phyloP scores from a whole-genome alignment of 2,888 invertebrate genomes.

The Aphelenchoides bicaudatus region DNA sequence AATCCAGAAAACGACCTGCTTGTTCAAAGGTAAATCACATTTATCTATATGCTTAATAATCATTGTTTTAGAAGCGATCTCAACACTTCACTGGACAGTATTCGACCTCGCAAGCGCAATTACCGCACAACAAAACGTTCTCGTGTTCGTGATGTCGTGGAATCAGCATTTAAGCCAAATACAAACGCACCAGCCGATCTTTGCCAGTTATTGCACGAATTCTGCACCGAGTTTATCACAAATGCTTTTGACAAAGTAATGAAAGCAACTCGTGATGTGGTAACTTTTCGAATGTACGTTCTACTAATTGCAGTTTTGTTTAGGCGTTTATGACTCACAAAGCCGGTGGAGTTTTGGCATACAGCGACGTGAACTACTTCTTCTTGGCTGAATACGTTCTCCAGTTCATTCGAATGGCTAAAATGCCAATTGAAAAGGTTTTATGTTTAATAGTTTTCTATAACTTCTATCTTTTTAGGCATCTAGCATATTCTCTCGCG shows the following conservation, averaged over 20 bases:
- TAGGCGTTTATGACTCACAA: conserved; percentile 30
- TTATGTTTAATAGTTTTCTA: too few species aligned
- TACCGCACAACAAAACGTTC: conserved; percentile 75
- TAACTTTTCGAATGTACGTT: not conserved
- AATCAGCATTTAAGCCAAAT: conserved; percentile 63
- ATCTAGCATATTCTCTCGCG: conserved; percentile 51
- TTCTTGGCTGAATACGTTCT: conserved; percentile 38
- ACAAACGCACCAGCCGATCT: not conserved
- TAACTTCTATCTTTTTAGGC: not conserved
- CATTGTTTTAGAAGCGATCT: not conserved
- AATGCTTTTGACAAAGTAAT: conserved; percentile 73
- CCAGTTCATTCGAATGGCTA: conserved; percentile 38
- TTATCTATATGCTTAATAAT: too few species aligned
- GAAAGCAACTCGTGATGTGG: conserved; percentile 73
- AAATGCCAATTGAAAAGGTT: conserved; percentile 31
- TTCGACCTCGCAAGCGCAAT: conserved; percentile 62
- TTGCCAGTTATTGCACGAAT: conserved; percentile 69
- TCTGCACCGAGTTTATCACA: conserved; percentile 85
- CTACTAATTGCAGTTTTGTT: not conserved
- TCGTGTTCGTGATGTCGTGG: conserved; percentile 66
- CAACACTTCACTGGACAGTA: conserved; percentile 35
- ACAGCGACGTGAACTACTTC: conserved; percentile 45
- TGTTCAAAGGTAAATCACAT: conserved; percentile 41
- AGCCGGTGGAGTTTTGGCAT: conserved; percentile 27
- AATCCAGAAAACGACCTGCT: conserved; percentile 71